Evolutionary conservation across 2,888 invertebrate species (phyloP).

Genomic region (Meiosimyza platycephala): DNA sequence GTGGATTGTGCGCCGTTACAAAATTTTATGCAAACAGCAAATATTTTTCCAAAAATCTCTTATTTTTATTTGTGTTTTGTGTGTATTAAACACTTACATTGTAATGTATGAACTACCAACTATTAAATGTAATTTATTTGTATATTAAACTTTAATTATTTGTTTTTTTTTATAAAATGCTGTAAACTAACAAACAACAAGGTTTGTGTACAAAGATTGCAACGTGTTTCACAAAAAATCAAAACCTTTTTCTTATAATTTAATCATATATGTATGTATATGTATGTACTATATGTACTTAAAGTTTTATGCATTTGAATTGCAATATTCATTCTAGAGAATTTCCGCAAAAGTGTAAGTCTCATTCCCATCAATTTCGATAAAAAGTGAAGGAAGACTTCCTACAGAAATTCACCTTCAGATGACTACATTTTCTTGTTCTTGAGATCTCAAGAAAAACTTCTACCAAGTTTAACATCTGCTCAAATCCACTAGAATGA

Average conservation of each 20-base stretch:
- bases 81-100: not conserved
- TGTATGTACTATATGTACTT: not conserved
- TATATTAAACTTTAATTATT: slow-evolving; percentile 3
- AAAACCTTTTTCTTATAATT: slow-evolving; percentile 9
- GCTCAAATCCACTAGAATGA: no score
- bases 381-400: no score
- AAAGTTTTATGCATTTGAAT: slow-evolving; percentile 4
- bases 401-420: no score
- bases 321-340: not conserved
- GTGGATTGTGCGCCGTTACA: slow-evolving; percentile 18
- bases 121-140: slow-evolving; percentile 12
- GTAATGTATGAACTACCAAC: not conserved
- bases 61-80: not conserved
- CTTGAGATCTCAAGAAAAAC: no score
- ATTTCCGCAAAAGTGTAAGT: no score
- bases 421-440: no score
- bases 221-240: slow-evolving; percentile 23
- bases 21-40: slow-evolving; percentile 27
- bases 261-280: not conserved
- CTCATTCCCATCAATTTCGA: no score
- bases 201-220: slow-evolving; percentile 30
- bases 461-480: no score
- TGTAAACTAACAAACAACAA: slow-evolving; percentile 35
- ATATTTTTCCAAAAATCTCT: slow-evolving; percentile 27
- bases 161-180: slow-evolving; percentile 34